phyloP scores from a whole-genome alignment of 64 coral and sea anemone genomes.

The Trachythela sp. region DNA sequence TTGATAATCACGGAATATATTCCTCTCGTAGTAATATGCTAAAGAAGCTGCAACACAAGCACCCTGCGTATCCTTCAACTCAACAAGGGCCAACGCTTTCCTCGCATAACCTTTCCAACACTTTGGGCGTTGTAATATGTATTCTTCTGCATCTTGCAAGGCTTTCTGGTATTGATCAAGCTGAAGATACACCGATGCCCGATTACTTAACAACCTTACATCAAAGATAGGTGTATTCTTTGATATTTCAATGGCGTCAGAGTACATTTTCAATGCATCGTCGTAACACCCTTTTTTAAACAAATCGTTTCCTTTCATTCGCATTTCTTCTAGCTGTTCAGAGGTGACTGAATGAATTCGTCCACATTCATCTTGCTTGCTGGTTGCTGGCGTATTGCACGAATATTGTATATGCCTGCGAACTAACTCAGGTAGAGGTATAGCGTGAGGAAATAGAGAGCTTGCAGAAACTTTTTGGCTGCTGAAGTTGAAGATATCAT shows the following conservation, averaged over 20 bases:
- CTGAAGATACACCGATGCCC: background rate
- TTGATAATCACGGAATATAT: background rate
- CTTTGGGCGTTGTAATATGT: background rate
- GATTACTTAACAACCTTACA: background rate
- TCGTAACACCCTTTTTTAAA: background rate
- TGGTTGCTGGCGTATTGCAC: background rate
- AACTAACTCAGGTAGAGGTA: constrained; percentile 18
- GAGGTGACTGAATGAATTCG: background rate
- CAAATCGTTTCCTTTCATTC: background rate
- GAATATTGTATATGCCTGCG: constrained; percentile 1
- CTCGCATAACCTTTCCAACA: background rate
- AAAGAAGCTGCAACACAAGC: background rate
- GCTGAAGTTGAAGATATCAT: constrained; percentile 3
- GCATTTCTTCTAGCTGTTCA: background rate
- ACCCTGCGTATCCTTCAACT: background rate
- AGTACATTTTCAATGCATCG: background rate
- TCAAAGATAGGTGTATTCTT: background rate
- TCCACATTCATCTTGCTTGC: background rate
- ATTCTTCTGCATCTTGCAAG: background rate
- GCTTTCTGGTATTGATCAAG: background rate
- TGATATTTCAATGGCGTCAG: background rate
- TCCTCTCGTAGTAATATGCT: background rate
- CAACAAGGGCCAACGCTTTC: background rate
- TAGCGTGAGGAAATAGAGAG: background rate
- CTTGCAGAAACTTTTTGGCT: background rate